Evolutionary conservation across 2,888 invertebrate species (phyloP).

Genomic region (Pristionchus maxplancki): DNA sequence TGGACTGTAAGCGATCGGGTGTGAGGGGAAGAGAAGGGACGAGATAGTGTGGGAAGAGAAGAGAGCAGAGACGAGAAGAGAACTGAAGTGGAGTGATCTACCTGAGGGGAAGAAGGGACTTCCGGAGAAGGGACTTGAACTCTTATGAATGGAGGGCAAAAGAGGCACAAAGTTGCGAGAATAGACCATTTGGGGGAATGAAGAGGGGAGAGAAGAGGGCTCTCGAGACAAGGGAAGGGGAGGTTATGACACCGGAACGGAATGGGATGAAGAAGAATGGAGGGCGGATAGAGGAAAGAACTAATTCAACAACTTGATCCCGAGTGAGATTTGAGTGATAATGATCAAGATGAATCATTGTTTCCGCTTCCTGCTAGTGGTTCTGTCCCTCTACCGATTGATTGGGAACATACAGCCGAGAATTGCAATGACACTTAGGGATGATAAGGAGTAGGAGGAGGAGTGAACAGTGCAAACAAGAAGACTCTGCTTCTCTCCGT

Average conservation of each 20-base stretch:
- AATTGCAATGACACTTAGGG: background rate
- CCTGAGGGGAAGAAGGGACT: background rate
- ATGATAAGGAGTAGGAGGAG: background rate
- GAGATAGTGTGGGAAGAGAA: background rate
- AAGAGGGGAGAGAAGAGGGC: background rate
- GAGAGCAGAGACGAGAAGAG: background rate
- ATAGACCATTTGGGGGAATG: background rate
- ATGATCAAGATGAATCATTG: background rate
- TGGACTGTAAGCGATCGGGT: slow-evolving; percentile 38
- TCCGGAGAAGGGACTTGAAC: background rate
- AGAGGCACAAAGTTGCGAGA: background rate
- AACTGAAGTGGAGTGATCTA: slow-evolving; percentile 12
- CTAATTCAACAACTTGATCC: background rate
- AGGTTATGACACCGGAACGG: slow-evolving; percentile 28
- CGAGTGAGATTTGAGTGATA: background rate
- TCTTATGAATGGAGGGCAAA: slow-evolving; percentile 18
- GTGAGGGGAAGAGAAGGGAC: background rate
- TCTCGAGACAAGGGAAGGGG: background rate
- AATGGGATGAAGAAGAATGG: background rate
- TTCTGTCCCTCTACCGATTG: background rate
- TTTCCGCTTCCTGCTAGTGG: background rate
- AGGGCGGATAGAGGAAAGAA: background rate
- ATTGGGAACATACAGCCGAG: background rate
- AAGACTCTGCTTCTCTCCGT: background rate
- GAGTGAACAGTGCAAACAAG: background rate